Evolutionary conservation across 2,797 vertebrate species (phyloP), one percentile per base, ranked within the genome.

Genomic region (Gymnodraco acuticeps): DNA sequence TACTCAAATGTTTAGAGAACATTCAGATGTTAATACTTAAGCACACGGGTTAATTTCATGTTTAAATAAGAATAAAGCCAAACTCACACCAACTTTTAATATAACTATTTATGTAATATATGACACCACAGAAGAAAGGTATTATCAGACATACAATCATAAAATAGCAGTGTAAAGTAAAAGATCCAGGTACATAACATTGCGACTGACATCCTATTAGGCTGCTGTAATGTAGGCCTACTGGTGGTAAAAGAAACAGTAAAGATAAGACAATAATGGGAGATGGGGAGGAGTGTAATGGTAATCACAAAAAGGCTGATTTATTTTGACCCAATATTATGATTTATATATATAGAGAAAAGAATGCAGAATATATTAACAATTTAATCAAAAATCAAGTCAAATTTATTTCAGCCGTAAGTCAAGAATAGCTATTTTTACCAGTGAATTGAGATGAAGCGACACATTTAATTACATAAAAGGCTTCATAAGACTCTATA

Each of bases 71-170:
- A 72, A 70, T 12, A 62, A 80, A 68, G 8, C 10, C 11, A 77
- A 14, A 70, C 16, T 19, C 19, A 15, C 7, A 2, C 0, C 1
- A 1, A 1, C 48, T 72, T 77, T 89, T 84, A 77, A 78, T 82
- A 65, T 17, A 52, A 31, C 58, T 64, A 11, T 82, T 73, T 63
- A 80, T 85, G 16, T 68, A 64, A 71, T 19, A 74, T 70, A 82
- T 41, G 62, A 73, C 45, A 76, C 27, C 33, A 78, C 3, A 69
- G 17, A 58, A 46, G 19, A 33, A 73, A 78, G 2, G 10, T 53
- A 48, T 52, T 27, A 47, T 50, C 1, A 61, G 43, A 47, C 11
- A 74, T 23, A 1, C 14, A 58, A 16, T 59, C 6, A 69, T 61
- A 12, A 72, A 56, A 84, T 15, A 53, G 15, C 1, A 65, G 45